Base-by-base conservation (phyloP, 2,797 vertebrate genomes). In the Microcaecilia unicolor region DNA sequence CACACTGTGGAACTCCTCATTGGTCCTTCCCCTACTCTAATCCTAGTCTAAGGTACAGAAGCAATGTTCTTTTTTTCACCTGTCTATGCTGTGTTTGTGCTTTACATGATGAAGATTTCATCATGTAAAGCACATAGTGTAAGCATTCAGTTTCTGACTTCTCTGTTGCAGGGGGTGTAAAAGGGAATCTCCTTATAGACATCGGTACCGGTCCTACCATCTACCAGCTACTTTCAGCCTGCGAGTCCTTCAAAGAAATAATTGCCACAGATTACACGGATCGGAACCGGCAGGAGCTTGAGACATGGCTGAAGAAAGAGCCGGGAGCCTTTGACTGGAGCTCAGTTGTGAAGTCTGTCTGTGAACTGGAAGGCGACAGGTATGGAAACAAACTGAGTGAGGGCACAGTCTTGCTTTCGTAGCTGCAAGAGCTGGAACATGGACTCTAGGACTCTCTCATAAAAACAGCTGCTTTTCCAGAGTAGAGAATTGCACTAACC, bases 341-440 rank as follows among this genome's bases (percentile, higher is more conserved):
- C 2, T 78, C 81, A 0, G 86, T 83, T 48, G 64, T 89, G 45
- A 69, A 84, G 55, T 70, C 86, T 1, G 84, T 89, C 37, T 90
- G 87, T 58, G 61, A 83, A 44, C 76, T 90, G 29, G 88, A 92
- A 53, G 88, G 89, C 11, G 73, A 81, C 49, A 49, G 76, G 89
- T 91, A 53, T 20, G 23, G 18, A 34, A 34, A 46, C 23, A 22
- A n/a, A n/a, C n/a, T n/a, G n/a, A n/a, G n/a, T n/a, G n/a, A n/a
- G n/a, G n/a, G n/a, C n/a, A n/a, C n/a, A n/a, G n/a, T n/a, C n/a
- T n/a, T n/a, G n/a, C n/a, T n/a, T n/a, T n/a, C n/a, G n/a, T n/a
- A n/a, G n/a, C n/a, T n/a, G n/a, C n/a, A n/a, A n/a, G n/a, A n/a
- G n/a, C n/a, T n/a, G n/a, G n/a, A n/a, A n/a, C n/a, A n/a, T n/a